These are phyloP conservation scores for Macrophya annulata DNA, from an alignment of 2,888 invertebrate species.

Conservation along the genomic window DNA sequence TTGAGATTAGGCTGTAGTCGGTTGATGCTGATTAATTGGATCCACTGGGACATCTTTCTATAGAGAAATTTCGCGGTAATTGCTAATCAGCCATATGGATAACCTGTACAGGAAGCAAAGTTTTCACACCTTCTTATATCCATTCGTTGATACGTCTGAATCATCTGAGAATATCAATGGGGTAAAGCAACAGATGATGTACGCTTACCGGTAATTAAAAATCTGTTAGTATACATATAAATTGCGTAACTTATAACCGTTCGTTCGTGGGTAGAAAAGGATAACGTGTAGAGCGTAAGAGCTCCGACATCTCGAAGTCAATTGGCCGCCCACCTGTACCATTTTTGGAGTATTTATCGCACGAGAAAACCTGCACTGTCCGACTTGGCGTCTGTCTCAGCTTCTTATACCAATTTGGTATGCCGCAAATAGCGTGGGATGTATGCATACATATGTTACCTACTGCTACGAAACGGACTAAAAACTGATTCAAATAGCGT, in stretches of 20 bases:
- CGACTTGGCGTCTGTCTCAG: slow-evolving; percentile 35
- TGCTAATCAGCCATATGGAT: not conserved
- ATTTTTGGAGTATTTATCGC: slow-evolving; percentile 67
- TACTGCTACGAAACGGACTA: slow-evolving; percentile 15
- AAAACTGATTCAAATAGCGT: slow-evolving; percentile 28
- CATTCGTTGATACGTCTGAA: not conserved
- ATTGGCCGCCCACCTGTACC: slow-evolving; percentile 53
- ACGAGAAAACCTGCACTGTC: slow-evolving; percentile 52
- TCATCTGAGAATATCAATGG: not conserved
- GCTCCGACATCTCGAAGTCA: slow-evolving; percentile 42
- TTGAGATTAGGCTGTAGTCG: not conserved
- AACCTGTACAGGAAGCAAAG: not conserved
- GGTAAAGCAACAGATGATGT: slow-evolving; percentile 47
- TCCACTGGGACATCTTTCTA: not conserved
- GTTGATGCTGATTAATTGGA: slow-evolving; percentile 26
- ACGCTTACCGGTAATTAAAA: slow-evolving; percentile 65
- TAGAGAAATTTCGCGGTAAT: slow-evolving; percentile 25
- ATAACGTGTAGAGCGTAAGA: slow-evolving; percentile 15
- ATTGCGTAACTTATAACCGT: slow-evolving; percentile 73
- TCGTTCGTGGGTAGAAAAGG: slow-evolving; percentile 54
- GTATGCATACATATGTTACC: not conserved
- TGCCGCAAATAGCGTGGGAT: slow-evolving; percentile 33
- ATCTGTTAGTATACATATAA: slow-evolving; percentile 58
- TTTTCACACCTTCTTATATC: not conserved
- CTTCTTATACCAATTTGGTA: slow-evolving; percentile 43